Base-by-base conservation (phyloP, 2,113 vertebrate species). In the Spea bombifrons region DNA sequence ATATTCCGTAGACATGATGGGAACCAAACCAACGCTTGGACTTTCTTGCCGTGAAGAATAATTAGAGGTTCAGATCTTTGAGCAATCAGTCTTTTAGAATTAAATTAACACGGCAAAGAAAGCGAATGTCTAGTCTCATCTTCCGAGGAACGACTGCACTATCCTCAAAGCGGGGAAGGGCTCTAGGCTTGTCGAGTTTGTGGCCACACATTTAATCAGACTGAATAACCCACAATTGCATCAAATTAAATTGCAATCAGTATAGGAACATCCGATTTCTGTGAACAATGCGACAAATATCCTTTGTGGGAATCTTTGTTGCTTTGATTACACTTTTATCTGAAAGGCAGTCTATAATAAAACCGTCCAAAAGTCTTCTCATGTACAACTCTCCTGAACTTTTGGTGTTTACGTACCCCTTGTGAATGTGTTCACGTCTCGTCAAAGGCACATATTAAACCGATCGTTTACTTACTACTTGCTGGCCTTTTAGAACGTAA, bases 171-270 rank as follows among this genome's bases (percentile, higher is more conserved):
- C 61, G 16, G 5, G 5, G 4, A 16, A 64, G 13, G 8, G 61
- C 61, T 30, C 61, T 16, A 17, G 61, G 16, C 61, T 64, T 5
- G 4, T 64, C 16, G 61, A 64, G 30, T 64, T 64, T 64, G 17
- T 64, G 61, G 30, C 13, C 61, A 17, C 61, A 30, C 30, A 7
- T 64, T 64, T 64, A 64, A 64, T 64, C 61, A 17, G 61, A 30
- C n/a, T 7, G 30, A 64, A 64, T 64, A 30, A 64, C n/a, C 61
- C 61, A 64, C 61, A 64, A 64, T 64, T 64, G 61, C n/a, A 64
- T 64, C n/a, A 64, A 64, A 4, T 15, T 30, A 9, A 17, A 30
- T 64, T 64, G 3, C 61, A 64, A 64, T 64, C 61, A 64, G 61
- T 5, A 8, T 7, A 30, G 61, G 61, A 64, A 13, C 61, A 64